Evolutionary conservation across 2,888 invertebrate species (phyloP), one percentile per base, ranked within the genome.

Genomic region (Euphydryas editha): DNA sequence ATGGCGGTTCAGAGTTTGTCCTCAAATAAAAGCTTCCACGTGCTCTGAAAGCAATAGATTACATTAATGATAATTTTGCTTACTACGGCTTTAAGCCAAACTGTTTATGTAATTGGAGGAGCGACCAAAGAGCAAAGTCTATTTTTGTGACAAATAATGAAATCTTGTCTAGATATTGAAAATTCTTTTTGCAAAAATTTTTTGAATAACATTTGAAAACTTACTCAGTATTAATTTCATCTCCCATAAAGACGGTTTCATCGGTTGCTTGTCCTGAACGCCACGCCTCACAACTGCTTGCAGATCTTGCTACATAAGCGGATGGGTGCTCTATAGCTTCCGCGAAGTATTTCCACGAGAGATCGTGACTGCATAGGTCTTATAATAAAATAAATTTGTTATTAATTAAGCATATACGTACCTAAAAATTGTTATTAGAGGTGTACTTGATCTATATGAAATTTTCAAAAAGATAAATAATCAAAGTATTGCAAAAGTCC

Each of bases 171-270:
- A n/a, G n/a, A n/a, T n/a, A n/a, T n/a, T n/a, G n/a, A n/a, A n/a
- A n/a, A n/a, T n/a, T n/a, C n/a, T n/a, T n/a, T n/a, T n/a, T n/a
- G n/a, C n/a, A n/a, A n/a, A n/a, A n/a, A n/a, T n/a, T n/a, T n/a
- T n/a, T n/a, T n/a, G n/a, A 18, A 46, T 46, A 46, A 3, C 4
- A 18, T 24, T n/a, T n/a, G 5, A n/a, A 13, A 7, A 24, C 56
- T 37, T 24, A 63, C 62, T 21, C 13, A 15, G 15, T 49, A 30
- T 57, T 39, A 15, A 49, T 63, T 17, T 49, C 1, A 2, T 63
- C 30, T 42, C 57, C 57, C 15, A 63, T 15, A 30, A 57, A 42
- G 13, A 63, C 18, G 10, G 39, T 58, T 20, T 58, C n/a, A n/a
- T 57, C 24, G 18, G 24, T 49, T 21, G 57, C 62, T 15, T n/a